Evolutionary conservation across 2,113 vertebrate genomes (phyloP).

Genomic region (Calcarius ornatus): DNA sequence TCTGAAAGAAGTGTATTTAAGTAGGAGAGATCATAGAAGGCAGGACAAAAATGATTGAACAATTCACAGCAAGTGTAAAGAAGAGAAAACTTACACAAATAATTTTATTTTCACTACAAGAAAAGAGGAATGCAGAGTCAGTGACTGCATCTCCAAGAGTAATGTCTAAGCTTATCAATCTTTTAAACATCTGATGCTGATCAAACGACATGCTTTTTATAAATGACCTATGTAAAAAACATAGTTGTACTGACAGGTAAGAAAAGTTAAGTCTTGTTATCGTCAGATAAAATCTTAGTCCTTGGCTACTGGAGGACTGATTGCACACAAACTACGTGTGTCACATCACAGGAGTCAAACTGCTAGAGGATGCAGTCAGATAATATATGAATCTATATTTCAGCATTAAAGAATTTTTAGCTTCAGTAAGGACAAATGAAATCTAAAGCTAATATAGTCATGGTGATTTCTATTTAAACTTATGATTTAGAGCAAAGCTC

Average conservation of each 20-base stretch:
- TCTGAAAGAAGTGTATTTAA: background rate
- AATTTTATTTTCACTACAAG: background rate
- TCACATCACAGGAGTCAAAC: background rate
- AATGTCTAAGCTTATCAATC: background rate
- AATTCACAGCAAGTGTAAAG: background rate
- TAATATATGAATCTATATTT: background rate
- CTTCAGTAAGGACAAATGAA: background rate
- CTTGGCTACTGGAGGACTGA: background rate
- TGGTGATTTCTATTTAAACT: background rate
- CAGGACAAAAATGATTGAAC: background rate
- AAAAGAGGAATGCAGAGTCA: background rate
- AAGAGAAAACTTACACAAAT: background rate
- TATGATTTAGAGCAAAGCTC: background rate
- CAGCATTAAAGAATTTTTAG: background rate
- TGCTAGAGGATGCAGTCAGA: background rate
- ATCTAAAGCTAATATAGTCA: background rate
- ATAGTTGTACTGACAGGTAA: background rate
- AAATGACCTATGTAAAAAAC: background rate
- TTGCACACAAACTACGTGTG: background rate
- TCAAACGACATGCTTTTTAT: background rate
- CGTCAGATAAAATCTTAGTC: background rate
- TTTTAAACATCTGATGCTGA: background rate
- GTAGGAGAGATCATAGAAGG: background rate
- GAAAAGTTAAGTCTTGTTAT: background rate
- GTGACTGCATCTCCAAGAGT: background rate